phyloP scores from a whole-genome alignment of 2,797 vertebrate genomes.

The Coreius guichenoti region DNA sequence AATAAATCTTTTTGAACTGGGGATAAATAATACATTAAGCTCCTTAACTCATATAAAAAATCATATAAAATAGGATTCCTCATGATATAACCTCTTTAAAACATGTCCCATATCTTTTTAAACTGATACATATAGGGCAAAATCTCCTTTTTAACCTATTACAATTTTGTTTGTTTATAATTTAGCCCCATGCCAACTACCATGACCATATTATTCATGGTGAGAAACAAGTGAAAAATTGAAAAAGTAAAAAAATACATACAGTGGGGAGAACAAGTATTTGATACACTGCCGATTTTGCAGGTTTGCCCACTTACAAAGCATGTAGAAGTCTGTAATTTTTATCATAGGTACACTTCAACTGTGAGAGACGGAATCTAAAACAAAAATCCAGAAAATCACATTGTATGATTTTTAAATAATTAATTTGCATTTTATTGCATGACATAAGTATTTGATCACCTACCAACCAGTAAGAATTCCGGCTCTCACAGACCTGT shows the following conservation, averaged over 20 bases:
- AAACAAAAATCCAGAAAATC: no score
- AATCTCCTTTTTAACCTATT: background rate
- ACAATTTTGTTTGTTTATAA: background rate
- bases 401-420: no score
- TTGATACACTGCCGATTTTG: no score
- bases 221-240: background rate
- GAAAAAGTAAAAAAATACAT: background rate
- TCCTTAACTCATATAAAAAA: slow-evolving; percentile 1
- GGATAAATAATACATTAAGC: background rate
- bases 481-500: no score
- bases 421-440: no score
- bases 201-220: background rate
- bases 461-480: no score
- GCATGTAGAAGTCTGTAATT: no score
- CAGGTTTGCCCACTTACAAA: no score
- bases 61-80: background rate
- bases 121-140: background rate
- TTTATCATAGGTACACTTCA: no score
- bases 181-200: background rate
- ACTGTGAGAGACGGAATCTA: no score
- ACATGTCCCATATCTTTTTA: background rate
- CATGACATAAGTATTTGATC: no score
- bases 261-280: no score
- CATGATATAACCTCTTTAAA: background rate
- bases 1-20: background rate